Conservation (phyloP, 2,797 vertebrate species). For the Darevskia mixta region DNA sequence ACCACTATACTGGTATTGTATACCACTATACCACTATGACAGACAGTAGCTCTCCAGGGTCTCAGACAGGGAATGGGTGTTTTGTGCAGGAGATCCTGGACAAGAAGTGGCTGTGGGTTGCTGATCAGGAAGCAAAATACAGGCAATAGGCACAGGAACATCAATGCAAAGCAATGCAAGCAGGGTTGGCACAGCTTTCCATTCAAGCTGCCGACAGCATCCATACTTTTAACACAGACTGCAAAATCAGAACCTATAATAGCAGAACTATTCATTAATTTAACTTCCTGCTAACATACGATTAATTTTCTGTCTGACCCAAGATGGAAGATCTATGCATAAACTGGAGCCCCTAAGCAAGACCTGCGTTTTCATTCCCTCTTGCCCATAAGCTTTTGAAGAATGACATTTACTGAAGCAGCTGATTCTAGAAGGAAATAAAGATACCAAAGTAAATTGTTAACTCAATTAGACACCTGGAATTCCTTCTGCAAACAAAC, state of each 20-base stretch:
- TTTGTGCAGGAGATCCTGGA: background rate
- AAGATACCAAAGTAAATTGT: slow-evolving; percentile 45
- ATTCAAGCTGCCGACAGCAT: background rate
- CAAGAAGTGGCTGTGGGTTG: background rate
- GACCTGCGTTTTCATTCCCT: slow-evolving; percentile 1
- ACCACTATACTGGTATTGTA: too few species aligned
- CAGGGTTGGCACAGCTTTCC: background rate
- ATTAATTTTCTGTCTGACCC: slow-evolving; percentile 7
- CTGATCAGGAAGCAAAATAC: background rate
- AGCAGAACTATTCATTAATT: slow-evolving; percentile 18
- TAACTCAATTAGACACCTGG: slow-evolving; percentile 45
- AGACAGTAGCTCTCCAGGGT: too few species aligned
- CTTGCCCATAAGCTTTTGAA: slow-evolving; percentile 26
- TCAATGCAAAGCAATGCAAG: background rate
- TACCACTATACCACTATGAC: too few species aligned
- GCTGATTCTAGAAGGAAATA: slow-evolving; percentile 35
- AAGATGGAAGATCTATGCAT: background rate
- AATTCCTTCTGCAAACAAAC: slow-evolving; percentile 53
- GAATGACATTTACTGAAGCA: slow-evolving; percentile 30
- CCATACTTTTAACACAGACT: background rate
- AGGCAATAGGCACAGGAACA: background rate
- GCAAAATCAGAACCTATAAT: background rate
- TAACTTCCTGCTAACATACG: background rate
- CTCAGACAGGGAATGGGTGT: too few species aligned
- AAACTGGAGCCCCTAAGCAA: slow-evolving; percentile 28